Evolutionary conservation across 2,888 invertebrate genomes (phyloP).

Genomic region (Leptogaster cylindrica): DNA sequence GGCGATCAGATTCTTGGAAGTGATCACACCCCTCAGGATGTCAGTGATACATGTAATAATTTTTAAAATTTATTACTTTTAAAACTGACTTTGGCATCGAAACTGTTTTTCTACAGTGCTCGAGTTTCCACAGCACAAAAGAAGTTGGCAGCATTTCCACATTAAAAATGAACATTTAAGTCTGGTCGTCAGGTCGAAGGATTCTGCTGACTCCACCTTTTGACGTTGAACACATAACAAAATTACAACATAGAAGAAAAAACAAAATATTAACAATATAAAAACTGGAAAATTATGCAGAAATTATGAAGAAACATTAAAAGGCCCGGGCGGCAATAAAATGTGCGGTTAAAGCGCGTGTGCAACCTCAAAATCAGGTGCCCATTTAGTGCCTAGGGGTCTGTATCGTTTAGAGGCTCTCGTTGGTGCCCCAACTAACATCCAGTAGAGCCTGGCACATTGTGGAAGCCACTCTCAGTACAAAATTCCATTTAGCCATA

Average conservation of each 20-base stretch:
- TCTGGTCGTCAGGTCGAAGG: neutral
- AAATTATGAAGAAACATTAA: slow-evolving; percentile 1
- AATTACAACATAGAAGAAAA: too few relatives aligned
- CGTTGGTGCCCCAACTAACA: neutral
- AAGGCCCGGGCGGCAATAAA: neutral
- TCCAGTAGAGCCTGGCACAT: slow-evolving; percentile 12
- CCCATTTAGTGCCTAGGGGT: slow-evolving; percentile 1
- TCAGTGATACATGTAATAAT: neutral
- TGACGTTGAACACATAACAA: too few relatives aligned
- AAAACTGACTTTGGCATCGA: neutral
- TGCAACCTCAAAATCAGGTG: slow-evolving; percentile 8
- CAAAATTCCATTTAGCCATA: slow-evolving; percentile 20
- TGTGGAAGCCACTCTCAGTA: slow-evolving; percentile 11
- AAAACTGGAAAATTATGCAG: slow-evolving; percentile 19
- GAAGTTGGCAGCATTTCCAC: slow-evolving; percentile 8
- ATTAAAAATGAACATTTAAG: neutral
- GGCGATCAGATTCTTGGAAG: slow-evolving; percentile 15
- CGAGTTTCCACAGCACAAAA: neutral
- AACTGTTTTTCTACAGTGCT: too few relatives aligned
- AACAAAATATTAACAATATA: too few relatives aligned
- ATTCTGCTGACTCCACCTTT: too few relatives aligned
- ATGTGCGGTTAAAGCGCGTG: slow-evolving; percentile 17
- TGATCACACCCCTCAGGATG: slow-evolving; percentile 4
- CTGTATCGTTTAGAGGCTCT: neutral
- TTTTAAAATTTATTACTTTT: slow-evolving; percentile 24